Base-by-base conservation (phyloP, 2,888 invertebrate species). In the Diarsia mendica region DNA sequence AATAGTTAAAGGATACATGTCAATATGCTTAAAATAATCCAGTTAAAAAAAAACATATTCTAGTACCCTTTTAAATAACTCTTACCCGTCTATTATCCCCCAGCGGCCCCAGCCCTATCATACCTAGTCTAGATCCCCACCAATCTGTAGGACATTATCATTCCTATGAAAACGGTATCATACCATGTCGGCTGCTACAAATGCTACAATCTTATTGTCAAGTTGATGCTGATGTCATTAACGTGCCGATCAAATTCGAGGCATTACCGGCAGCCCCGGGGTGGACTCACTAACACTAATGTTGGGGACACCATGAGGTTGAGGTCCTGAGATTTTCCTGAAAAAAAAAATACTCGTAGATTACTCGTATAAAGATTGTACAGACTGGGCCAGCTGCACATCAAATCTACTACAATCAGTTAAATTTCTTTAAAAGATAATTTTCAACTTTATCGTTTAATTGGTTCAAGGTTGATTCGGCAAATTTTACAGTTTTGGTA, bases 231-330 rank as follows among this genome's bases (percentile, higher is more conserved):
- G 75, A 77, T 72, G 84, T 89, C 88, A 92, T 92, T 93, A 93
- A 86, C 88, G 90, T 93, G 82, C 92, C 92, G 82, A 86, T 87
- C 83, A 92, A 92, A 93, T 94, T 87, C 87, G 87, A 89, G 89
- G 89, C 90, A 90, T 91, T 91, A 91, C 89, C 79, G 87, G 89
- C 89, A 79, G 91, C 93, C 91, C 81, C 87, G 53, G 91, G 93
- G 79, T 75, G 73, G 85, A 84, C 86, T 83, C 85, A 82, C 85
- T 87, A 88, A 89, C 85, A 84, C 79, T 77, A 71, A 68, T 49
- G 44, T 61, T 80, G 20, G 49, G 53, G 66, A 61, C 49, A 67
- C 89, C 83, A 82, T 83, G 58, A 2, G 0, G 3, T 10, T 20
- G 2, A 6, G n/a, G 18, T 65, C 44, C 10, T 53, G 28, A 48